Base-by-base conservation (phyloP, 2,113 vertebrate species). In the Oncorhynchus keta region DNA sequence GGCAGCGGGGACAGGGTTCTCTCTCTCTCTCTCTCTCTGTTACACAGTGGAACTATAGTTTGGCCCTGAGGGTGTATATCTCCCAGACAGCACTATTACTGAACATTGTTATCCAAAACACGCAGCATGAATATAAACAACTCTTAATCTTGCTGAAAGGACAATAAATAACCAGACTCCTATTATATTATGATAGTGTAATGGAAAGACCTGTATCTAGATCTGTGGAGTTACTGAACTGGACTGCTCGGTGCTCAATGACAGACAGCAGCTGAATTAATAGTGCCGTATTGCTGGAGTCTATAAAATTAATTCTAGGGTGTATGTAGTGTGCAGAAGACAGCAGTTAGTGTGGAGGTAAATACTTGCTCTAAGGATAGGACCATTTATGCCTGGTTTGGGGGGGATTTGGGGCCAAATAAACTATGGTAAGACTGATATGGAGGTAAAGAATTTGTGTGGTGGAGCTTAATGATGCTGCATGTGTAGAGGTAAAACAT, bases 101-200 rank as follows among this genome's bases (percentile, higher is more conserved):
- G 87, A 83, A 89, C 80, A 85, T 85, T 81, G 82, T 86, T 86
- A 85, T 85, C 51, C 51, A 77, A 68, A 77, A 86, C 79, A 89
- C 74, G 79, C 84, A 55, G 77, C 82, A 85, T 30, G 32, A 22
- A 73, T 72, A 76, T 86, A 89, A 90, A 90, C 82, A 85, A 68
- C 76, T 80, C 72, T 85, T 86, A 76, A 77, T 81, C 79, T 85
- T 76, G 74, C 71, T 77, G 51, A 87, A 81, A 89, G 71, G 78
- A 75, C 80, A 84, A 88, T 85, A 87, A 91, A 89, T 84, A 22
- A 61, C 14, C 59, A n/a, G 59, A 13, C 59, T 72, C 30, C 75
- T 74, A 51, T 80, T 2, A 55, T 55, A 74, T 78, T 74, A 51
- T 81, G n/a, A 45, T 45, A 73, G 70, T 59, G 80, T 64, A 79